Percentiles rank a stretch among this genome's conserved stretches.
phyloP scores from a whole-genome alignment of 2,797 vertebrate genomes.

The Clarias pachynema region DNA sequence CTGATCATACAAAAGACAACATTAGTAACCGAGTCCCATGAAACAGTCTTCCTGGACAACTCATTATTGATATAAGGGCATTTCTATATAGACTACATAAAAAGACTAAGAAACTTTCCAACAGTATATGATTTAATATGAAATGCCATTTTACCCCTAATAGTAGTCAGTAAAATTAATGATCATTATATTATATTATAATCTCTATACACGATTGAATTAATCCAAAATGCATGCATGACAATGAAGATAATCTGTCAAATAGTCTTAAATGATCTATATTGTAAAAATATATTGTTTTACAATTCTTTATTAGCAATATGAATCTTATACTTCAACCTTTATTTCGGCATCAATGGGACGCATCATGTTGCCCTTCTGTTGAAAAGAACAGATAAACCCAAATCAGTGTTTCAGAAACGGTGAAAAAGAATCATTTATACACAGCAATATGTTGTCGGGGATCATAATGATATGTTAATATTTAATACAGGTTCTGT shows the following conservation, averaged over 20 bases:
- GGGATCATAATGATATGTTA: neutral
- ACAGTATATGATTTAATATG: neutral
- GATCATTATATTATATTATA: neutral
- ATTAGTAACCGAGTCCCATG: neutral
- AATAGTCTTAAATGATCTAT: neutral
- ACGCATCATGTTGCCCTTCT: slow-evolving; percentile 68
- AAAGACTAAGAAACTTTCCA: neutral
- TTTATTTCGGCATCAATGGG: slow-evolving; percentile 70
- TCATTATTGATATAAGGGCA: neutral
- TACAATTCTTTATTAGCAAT: neutral
- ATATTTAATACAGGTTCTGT: neutral
- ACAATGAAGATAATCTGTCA: neutral
- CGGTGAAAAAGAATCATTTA: neutral
- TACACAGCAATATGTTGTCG: neutral
- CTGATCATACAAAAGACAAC: neutral
- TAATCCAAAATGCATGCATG: neutral
- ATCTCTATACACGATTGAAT: neutral
- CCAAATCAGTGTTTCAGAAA: slow-evolving; percentile 20
- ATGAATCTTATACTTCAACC: slow-evolving; percentile 56
- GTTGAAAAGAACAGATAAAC: slow-evolving; percentile 47
- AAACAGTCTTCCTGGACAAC: neutral
- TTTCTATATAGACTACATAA: neutral
- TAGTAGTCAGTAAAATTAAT: neutral
- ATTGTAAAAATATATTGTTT: neutral
- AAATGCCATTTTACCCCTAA: neutral